Conservation (phyloP, 2,888 invertebrate species). For the Harpalus rufipes region DNA sequence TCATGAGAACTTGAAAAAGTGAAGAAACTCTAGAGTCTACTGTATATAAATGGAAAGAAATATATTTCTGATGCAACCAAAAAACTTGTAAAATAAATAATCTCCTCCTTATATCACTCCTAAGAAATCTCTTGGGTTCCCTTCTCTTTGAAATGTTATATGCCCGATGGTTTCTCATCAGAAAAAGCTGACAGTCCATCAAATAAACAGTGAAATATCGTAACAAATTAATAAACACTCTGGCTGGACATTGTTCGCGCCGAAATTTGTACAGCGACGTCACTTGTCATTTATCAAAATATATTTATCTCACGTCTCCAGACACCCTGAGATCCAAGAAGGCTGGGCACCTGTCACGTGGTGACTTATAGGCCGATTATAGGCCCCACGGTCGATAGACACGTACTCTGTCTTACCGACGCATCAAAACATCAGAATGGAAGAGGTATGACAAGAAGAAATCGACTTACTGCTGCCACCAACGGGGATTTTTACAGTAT, state of each 20-base stretch:
- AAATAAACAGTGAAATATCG: constrained; percentile 61
- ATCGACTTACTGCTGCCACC: background rate
- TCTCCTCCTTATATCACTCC: constrained; percentile 21
- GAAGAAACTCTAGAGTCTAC: too few species aligned
- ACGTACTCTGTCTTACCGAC: constrained; percentile 23
- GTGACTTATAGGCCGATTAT: constrained; percentile 60
- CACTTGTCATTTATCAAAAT: constrained; percentile 63
- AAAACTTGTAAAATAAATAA: background rate
- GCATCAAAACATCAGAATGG: constrained; percentile 39
- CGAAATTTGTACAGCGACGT: constrained; percentile 57
- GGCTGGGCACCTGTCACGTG: constrained; percentile 50
- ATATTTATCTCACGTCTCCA: constrained; percentile 55
- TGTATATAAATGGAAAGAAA: too few species aligned
- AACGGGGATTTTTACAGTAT: background rate
- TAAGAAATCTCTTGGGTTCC: constrained; percentile 17
- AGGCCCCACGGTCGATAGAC: constrained; percentile 25
- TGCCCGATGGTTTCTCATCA: constrained; percentile 28
- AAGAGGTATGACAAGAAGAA: constrained; percentile 9
- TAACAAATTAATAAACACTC: constrained; percentile 62
- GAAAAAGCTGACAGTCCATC: constrained; percentile 61
- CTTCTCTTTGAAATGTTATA: constrained; percentile 6
- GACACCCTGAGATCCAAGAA: constrained; percentile 23
- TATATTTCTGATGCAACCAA: too few species aligned
- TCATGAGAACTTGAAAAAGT: too few species aligned
- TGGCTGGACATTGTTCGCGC: constrained; percentile 50